Conservation (phyloP, 2,113 vertebrate species). For the Alligator sinensis region DNA sequence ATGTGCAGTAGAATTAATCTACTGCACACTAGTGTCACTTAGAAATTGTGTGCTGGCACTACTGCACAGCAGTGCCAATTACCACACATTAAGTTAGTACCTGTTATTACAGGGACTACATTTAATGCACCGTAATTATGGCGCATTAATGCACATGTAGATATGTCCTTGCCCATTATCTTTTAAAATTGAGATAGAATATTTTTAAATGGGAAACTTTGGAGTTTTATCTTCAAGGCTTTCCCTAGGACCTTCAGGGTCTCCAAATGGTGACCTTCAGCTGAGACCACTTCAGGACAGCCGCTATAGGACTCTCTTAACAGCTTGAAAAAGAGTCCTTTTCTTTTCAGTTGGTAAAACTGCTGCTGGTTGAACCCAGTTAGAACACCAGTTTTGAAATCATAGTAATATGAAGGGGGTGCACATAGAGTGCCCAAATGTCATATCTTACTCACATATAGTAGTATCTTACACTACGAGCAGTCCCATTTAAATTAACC, state of each 20-base stretch:
- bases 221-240: neutral
- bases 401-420: neutral
- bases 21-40: no score
- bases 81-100: no score
- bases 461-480: neutral
- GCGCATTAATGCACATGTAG: no score
- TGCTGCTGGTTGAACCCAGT: neutral
- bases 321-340: neutral
- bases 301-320: neutral
- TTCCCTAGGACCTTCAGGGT: neutral
- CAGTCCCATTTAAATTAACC: conserved; percentile 24
- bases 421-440: neutral
- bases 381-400: neutral
- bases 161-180: no score
- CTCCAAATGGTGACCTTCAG: neutral
- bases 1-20: no score
- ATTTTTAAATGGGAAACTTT: neutral
- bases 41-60: no score
- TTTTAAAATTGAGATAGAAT: neutral
- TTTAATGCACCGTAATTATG: no score
- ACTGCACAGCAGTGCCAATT: no score
- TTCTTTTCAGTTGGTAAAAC: neutral
- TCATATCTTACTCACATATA: neutral
- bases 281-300: neutral
- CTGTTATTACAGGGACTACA: no score